These are phyloP conservation scores for Drosophila macrothrix DNA, from an alignment of 2,888 invertebrate genomes.

Conservation along the genomic window DNA sequence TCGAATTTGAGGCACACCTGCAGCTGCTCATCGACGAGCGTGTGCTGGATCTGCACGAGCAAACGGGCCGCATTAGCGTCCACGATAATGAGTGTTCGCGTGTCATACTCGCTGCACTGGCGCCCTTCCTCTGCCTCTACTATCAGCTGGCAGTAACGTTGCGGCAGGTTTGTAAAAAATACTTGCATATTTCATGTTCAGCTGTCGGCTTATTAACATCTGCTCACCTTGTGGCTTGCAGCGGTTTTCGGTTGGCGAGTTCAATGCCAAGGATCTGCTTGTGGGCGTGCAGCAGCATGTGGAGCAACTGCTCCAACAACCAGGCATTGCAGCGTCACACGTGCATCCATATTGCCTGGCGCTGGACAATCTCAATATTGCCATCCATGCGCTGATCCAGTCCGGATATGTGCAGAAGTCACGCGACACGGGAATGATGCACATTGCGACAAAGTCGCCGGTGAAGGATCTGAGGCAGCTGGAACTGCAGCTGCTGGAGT, in stretches of 20 bases:
- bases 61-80: slow-evolving; percentile 79
- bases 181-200: background rate
- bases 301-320: slow-evolving; percentile 86
- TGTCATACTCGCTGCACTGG: slow-evolving; percentile 87
- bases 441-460: slow-evolving; percentile 35
- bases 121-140: slow-evolving; percentile 88
- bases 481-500: slow-evolving; percentile 75
- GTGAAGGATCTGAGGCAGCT: slow-evolving; percentile 66
- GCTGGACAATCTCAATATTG: slow-evolving; percentile 88
- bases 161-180: slow-evolving; percentile 85
- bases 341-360: slow-evolving; percentile 91
- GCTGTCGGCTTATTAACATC: background rate
- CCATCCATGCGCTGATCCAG: slow-evolving; percentile 86
- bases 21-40: slow-evolving; percentile 60
- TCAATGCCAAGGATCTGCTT: slow-evolving; percentile 86
- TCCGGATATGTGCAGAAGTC: slow-evolving; percentile 77
- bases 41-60: slow-evolving; percentile 78
- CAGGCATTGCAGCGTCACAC: slow-evolving; percentile 57
- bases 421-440: slow-evolving; percentile 74
- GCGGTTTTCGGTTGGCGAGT: slow-evolving; percentile 72
- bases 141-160: slow-evolving; percentile 86
- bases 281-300: slow-evolving; percentile 87
- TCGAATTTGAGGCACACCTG: slow-evolving; percentile 86
- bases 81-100: slow-evolving; percentile 79
- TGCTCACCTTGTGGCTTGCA: slow-evolving; percentile 1